These are phyloP conservation scores for Anoplophora glabripennis DNA, from an alignment of 1,140 invertebrate genomes.

Conservation along the genomic window DNA sequence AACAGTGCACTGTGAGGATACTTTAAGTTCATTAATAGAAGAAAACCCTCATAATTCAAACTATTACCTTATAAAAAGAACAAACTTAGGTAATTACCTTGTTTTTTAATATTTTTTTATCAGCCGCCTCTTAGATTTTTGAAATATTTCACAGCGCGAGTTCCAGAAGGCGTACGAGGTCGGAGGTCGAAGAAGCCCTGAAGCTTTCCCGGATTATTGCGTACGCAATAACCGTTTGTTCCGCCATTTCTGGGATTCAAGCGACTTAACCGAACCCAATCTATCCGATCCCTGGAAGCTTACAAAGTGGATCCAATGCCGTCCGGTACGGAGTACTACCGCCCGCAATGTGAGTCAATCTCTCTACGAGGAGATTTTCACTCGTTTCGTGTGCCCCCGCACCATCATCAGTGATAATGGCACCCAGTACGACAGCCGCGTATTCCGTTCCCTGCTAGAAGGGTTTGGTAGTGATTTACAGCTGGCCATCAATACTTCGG, in stretches of 20 bases:
- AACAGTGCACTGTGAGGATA: too few species aligned
- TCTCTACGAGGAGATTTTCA: constrained; percentile 37
- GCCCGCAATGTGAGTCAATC: constrained; percentile 25
- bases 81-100: too few species aligned
- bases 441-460: constrained; percentile 8
- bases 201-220: constrained; percentile 10
- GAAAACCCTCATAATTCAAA: too few species aligned
- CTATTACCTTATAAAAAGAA: too few species aligned
- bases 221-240: constrained; percentile 36
- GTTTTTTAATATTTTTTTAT: too few species aligned
- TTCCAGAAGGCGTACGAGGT: too few species aligned
- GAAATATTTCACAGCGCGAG: too few species aligned
- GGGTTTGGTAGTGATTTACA: constrained; percentile 18
- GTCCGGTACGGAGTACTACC: constrained; percentile 35
- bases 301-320: constrained; percentile 27
- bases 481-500: not conserved
- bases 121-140: too few species aligned
- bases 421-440: constrained; percentile 37
- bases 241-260: constrained; percentile 23
- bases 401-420: constrained; percentile 49
- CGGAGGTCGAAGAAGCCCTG: not conserved
- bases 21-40: too few species aligned
- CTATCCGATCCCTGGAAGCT: constrained; percentile 15
- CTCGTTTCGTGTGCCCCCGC: constrained; percentile 39
- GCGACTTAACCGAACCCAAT: constrained; percentile 14